Percentiles rank a stretch among this genome's conserved stretches.
phyloP scores from a whole-genome alignment of 2,113 vertebrate species.

The Lonchura striata region DNA sequence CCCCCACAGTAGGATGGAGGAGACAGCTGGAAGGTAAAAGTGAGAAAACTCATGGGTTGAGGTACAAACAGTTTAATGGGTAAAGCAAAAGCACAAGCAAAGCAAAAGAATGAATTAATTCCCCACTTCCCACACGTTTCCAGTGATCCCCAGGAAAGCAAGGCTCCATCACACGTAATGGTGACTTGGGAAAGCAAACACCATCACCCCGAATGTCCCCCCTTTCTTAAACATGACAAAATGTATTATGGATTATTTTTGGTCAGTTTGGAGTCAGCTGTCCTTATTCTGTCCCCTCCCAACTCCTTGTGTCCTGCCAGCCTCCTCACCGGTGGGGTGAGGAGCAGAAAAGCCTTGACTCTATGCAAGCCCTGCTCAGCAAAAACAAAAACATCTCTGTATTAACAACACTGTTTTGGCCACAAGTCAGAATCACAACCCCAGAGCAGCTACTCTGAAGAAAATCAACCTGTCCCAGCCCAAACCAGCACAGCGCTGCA shows the following conservation, averaged over 20 bases:
- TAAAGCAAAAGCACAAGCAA: neutral
- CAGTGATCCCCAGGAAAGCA: neutral
- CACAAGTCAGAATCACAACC: neutral
- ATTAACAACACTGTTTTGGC: neutral
- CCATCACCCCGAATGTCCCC: neutral
- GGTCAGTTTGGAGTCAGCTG: neutral
- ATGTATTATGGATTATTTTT: neutral
- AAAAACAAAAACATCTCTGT: neutral
- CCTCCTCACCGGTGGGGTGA: neutral
- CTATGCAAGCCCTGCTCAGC: neutral
- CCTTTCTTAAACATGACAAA: neutral
- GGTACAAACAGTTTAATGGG: too few relatives aligned
- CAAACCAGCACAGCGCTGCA: neutral
- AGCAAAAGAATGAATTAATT: neutral
- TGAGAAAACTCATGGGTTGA: neutral
- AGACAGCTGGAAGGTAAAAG: neutral
- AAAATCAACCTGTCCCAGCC: neutral
- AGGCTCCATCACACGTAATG: neutral
- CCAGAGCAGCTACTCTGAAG: neutral
- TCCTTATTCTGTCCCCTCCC: neutral
- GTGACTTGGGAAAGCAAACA: neutral
- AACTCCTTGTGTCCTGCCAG: neutral
- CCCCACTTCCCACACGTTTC: neutral
- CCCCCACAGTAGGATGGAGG: accelerated
- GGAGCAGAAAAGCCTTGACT: neutral